Conservation (phyloP, 2,888 invertebrate species). For the Macaria liturata region DNA sequence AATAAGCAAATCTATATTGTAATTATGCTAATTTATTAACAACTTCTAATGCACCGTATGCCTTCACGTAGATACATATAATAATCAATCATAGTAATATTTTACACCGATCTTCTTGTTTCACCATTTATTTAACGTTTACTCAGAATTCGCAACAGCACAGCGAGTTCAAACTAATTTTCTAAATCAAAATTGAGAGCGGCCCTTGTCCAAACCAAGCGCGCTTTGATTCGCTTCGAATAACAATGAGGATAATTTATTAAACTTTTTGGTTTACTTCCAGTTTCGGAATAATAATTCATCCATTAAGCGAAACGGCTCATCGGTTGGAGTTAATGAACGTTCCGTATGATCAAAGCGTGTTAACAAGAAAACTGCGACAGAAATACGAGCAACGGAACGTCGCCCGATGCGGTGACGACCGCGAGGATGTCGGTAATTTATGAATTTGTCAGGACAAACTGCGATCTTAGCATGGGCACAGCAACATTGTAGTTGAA, state of each 20-base stretch:
- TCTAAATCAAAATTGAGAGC: conserved; percentile 18
- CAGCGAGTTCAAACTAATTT: conserved; percentile 16
- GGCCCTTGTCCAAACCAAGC: conserved; percentile 25
- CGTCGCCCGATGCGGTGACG: conserved; percentile 59
- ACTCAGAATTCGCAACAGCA: conserved; percentile 7
- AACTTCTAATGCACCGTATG: not conserved
- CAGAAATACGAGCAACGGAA: conserved; percentile 70
- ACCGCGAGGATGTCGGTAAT: conserved; percentile 81
- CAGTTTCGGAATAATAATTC: conserved; percentile 26
- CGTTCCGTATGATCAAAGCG: conserved; percentile 68
- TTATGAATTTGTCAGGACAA: conserved; percentile 83
- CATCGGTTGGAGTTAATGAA: conserved; percentile 54
- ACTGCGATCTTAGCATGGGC: conserved; percentile 36
- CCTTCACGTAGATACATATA: not conserved
- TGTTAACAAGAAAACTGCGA: conserved; percentile 63
- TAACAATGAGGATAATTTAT: conserved; percentile 28
- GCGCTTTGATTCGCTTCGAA: conserved; percentile 23
- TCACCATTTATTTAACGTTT: not conserved
- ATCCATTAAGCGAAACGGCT: conserved; percentile 29
- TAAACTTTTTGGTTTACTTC: conserved; percentile 29
- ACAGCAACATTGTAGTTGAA: too few species aligned
- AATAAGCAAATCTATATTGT: too few species aligned
- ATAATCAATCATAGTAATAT: too few species aligned
- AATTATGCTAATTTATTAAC: too few species aligned
- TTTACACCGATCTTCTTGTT: too few species aligned